Conservation (phyloP, 1,140 invertebrate species). For the Drosophila erecta region DNA sequence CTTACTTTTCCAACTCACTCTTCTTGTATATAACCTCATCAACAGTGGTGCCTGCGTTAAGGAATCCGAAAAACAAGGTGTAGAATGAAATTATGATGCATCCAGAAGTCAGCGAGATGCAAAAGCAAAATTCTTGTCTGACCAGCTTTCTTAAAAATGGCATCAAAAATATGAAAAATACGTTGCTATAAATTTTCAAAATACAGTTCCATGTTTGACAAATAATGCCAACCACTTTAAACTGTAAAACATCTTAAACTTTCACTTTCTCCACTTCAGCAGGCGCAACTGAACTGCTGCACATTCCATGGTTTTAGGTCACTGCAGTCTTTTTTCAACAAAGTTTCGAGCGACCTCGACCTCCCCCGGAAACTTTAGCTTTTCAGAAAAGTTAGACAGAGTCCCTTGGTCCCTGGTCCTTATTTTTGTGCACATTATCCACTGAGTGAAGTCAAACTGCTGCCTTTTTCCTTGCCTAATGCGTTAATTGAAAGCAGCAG, state of each 20-base stretch:
- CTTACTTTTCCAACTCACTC: conserved; percentile 11
- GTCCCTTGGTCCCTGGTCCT: conserved; percentile 19
- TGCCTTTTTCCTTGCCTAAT: conserved; percentile 30
- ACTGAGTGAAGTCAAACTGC: not conserved
- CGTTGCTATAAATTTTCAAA: conserved; percentile 6
- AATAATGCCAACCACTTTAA: conserved; percentile 10
- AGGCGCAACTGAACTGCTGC: conserved; percentile 6
- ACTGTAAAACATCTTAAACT: not conserved
- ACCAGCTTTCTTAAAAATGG: conserved; percentile 16
- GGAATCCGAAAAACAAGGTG: conserved; percentile 30
- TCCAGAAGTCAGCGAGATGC: conserved; percentile 24
- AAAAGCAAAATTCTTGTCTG: conserved; percentile 14
- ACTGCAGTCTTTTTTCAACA: conserved; percentile 15
- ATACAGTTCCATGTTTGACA: conserved; percentile 18
- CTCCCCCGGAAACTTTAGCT: conserved; percentile 18
- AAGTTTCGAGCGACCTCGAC: conserved; percentile 25
- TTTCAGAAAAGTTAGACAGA: conserved; percentile 39
- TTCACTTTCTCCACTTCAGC: not conserved
- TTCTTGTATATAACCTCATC: conserved; percentile 19
- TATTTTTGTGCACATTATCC: conserved; percentile 29
- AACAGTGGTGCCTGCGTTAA: conserved; percentile 29
- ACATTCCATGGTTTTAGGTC: conserved; percentile 9
- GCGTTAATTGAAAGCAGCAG: conserved; percentile 59
- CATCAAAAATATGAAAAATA: conserved; percentile 28
- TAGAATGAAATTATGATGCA: conserved; percentile 46